These are phyloP conservation scores for Abscondita cerata DNA, from an alignment of 2,888 invertebrate species.

Conservation along the genomic window DNA sequence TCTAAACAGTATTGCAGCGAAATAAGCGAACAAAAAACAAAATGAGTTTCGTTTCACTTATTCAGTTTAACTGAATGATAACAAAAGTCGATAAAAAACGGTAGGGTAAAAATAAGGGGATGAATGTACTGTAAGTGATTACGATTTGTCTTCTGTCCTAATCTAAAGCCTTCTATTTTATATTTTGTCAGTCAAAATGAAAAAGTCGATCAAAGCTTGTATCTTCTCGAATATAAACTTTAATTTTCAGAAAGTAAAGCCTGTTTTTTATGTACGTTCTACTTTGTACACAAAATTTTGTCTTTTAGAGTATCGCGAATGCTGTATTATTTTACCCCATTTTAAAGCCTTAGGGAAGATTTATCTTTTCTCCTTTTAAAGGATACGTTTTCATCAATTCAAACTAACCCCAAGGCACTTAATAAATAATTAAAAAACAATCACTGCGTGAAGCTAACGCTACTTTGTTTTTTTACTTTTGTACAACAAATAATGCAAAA, in stretches of 20 bases:
- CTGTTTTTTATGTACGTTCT: slow-evolving; percentile 7
- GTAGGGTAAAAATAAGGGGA: slow-evolving; percentile 23
- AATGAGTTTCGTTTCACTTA: slow-evolving; percentile 17
- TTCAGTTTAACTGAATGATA: slow-evolving; percentile 16
- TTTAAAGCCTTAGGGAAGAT: slow-evolving; percentile 38
- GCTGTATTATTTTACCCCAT: slow-evolving; percentile 33
- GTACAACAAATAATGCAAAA: too few species aligned
- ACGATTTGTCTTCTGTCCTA: slow-evolving; percentile 35
- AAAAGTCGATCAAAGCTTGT: slow-evolving; percentile 40
- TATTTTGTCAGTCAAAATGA: slow-evolving; percentile 49
- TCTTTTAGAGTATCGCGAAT: not conserved
- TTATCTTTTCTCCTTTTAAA: slow-evolving; percentile 36
- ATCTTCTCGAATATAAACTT: not conserved
- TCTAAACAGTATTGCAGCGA: too few species aligned
- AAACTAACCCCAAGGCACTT: slow-evolving; percentile 19
- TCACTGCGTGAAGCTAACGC: slow-evolving; percentile 5
- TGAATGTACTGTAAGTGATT: slow-evolving; percentile 32
- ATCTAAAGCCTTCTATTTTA: slow-evolving; percentile 32
- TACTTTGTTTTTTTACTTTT: too few species aligned
- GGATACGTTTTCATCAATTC: slow-evolving; percentile 23
- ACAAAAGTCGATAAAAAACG: slow-evolving; percentile 21
- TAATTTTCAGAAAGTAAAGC: not conserved
- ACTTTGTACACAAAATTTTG: not conserved
- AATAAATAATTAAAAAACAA: slow-evolving; percentile 30
- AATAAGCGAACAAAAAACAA: too few species aligned